Percentiles rank a stretch among this genome's conserved stretches.
Conservation (phyloP, 2,888 invertebrate genomes). For the Rhamphomyia laevipes region DNA sequence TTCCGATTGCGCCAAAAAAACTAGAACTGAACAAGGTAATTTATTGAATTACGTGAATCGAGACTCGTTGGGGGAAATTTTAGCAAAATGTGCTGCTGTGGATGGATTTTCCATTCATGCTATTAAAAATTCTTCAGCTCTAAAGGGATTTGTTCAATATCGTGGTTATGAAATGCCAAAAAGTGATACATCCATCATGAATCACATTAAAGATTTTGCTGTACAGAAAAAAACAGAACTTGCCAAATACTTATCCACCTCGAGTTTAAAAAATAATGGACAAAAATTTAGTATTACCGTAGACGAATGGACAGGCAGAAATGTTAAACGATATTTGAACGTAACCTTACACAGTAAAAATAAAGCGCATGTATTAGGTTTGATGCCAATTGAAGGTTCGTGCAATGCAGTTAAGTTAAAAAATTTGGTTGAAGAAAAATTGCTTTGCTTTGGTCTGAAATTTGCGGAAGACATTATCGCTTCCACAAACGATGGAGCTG, state of each 20-base stretch:
- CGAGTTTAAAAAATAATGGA: neutral
- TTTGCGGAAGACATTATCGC: too few relatives aligned
- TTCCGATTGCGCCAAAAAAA: neutral
- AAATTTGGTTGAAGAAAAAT: too few relatives aligned
- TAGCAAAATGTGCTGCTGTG: conserved; percentile 1
- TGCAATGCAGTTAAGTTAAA: neutral
- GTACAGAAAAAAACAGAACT: neutral
- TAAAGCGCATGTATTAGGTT: neutral
- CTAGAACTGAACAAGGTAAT: neutral
- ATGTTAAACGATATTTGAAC: neutral
- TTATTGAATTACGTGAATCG: neutral
- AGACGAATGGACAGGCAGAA: neutral
- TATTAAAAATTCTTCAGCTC: neutral
- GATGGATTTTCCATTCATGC: neutral
- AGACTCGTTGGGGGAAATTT: neutral
- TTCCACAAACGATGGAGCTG: too few relatives aligned
- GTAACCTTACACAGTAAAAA: neutral
- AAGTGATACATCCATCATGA: neutral
- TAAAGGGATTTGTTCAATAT: neutral
- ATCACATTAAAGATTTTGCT: too few relatives aligned
- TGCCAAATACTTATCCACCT: too few relatives aligned
- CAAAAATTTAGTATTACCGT: neutral
- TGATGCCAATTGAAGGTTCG: neutral
- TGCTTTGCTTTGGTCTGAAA: too few relatives aligned
- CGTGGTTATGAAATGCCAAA: conserved; percentile 1